A percentile compares a stretch with the other conserved stretches of the same genome.
These are phyloP conservation scores for Fragum sueziense DNA, from an alignment of 2,888 invertebrate species.

Conservation along the genomic window DNA sequence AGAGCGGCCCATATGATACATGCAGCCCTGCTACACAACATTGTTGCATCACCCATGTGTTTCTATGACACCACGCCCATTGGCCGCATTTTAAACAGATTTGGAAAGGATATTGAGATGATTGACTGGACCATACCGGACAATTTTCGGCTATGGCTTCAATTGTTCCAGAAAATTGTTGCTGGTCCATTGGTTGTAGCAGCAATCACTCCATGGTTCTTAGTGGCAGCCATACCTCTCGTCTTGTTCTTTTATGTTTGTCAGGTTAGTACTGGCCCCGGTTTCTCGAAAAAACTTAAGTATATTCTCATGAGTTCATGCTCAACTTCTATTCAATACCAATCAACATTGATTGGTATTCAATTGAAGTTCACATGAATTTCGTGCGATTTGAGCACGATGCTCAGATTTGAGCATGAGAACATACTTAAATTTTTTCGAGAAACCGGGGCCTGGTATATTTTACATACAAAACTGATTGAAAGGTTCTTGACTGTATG, in stretches of 20 bases:
- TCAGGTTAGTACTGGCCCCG: conserved; percentile 73
- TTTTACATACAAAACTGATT: not conserved
- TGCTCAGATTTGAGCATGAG: too few relatives aligned
- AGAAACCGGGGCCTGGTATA: too few relatives aligned
- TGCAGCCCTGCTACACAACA: conserved; percentile 63
- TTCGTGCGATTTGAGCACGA: too few relatives aligned
- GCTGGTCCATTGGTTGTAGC: conserved; percentile 72
- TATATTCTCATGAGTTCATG: too few relatives aligned
- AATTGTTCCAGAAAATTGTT: conserved; percentile 62
- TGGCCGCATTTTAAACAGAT: conserved; percentile 78
- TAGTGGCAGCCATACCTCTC: conserved; percentile 71
- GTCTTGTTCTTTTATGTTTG: conserved; percentile 72
- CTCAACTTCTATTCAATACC: too few relatives aligned
- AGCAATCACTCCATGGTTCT: conserved; percentile 71
- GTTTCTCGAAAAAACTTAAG: too few relatives aligned
- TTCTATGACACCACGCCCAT: conserved; percentile 79
- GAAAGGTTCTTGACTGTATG: not conserved
- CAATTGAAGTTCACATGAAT: too few relatives aligned
- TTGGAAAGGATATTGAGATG: conserved; percentile 77
- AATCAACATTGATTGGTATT: too few relatives aligned
- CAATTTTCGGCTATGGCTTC: conserved; percentile 64
- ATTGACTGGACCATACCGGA: conserved; percentile 74
- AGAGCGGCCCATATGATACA: conserved; percentile 67
- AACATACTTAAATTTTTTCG: too few relatives aligned
- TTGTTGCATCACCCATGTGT: conserved; percentile 72